Percentiles rank a stretch among this genome's conserved stretches.
Conservation (phyloP, 1,140 invertebrate species). For the Octopus bimaculoides region DNA sequence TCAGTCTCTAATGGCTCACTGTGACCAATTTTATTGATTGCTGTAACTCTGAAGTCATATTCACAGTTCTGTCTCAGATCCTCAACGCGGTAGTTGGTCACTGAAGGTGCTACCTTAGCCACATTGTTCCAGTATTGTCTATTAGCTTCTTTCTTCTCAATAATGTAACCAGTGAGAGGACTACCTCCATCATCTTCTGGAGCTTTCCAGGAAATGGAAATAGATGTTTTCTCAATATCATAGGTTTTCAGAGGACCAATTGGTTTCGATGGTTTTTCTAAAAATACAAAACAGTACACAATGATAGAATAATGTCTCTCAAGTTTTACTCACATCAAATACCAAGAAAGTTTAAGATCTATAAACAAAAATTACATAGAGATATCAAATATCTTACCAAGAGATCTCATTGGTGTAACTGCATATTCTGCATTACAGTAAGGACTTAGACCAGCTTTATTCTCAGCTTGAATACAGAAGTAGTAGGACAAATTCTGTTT, state of each 20-base stretch:
- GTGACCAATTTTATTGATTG: slow-evolving; percentile 95
- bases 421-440: slow-evolving; percentile 18
- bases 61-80: slow-evolving; percentile 38
- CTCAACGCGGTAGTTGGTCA: slow-evolving; percentile 21
- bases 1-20: slow-evolving; percentile 86
- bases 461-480: slow-evolving; percentile 75
- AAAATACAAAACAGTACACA: background rate
- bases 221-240: slow-evolving; percentile 90
- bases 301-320: background rate
- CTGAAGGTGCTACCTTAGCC: slow-evolving; percentile 22
- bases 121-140: slow-evolving; percentile 64
- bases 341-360: background rate
- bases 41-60: slow-evolving; percentile 89
- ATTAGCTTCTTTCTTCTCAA: slow-evolving; percentile 71
- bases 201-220: slow-evolving; percentile 80
- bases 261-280: background rate
- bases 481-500: slow-evolving; percentile 60
- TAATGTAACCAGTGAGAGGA: slow-evolving; percentile 85
- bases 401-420: slow-evolving; percentile 74
- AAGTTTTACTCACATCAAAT: no score
- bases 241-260: slow-evolving; percentile 61
- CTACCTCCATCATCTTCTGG: slow-evolving; percentile 87
- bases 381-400: slow-evolving; percentile 69
- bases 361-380: background rate
- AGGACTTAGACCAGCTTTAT: slow-evolving; percentile 77